Percentiles rank a stretch among this genome's conserved stretches.
Conservation (phyloP, 2,888 invertebrate genomes). For the Pristionchus maxplancki region DNA sequence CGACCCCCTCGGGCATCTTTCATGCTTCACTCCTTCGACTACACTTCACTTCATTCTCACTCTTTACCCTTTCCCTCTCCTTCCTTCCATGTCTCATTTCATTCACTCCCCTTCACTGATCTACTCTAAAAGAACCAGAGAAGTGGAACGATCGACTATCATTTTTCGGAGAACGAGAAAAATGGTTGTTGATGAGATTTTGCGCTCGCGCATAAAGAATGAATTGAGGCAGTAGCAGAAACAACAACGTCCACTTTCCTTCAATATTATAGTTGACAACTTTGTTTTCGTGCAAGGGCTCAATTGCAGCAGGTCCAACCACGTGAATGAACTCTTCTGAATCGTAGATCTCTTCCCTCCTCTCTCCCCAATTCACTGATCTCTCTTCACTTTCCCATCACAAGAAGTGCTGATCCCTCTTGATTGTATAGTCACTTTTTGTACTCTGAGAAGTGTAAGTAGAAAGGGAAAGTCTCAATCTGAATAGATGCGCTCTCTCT, state of each 20-base stretch:
- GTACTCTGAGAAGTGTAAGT: slow-evolving; percentile 43
- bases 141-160: slow-evolving; percentile 17
- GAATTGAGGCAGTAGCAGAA: not conserved
- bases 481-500: not conserved
- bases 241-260: slow-evolving; percentile 3
- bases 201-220: not conserved
- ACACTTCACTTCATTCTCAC: slow-evolving; percentile 31
- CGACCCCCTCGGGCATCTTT: slow-evolving; percentile 30
- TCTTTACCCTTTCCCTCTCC: slow-evolving; percentile 30
- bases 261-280: slow-evolving; percentile 28
- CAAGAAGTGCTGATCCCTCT: slow-evolving; percentile 41
- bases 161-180: slow-evolving; percentile 4
- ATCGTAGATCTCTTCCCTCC: not conserved
- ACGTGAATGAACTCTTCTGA: not conserved
- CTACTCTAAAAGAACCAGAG: too few relatives aligned
- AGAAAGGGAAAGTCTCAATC: slow-evolving; percentile 38
- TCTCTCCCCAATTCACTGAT: not conserved
- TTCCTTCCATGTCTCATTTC: slow-evolving; percentile 30
- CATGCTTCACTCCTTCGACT: slow-evolving; percentile 40
- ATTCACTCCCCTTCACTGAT: slow-evolving; percentile 10
- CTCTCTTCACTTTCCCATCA: slow-evolving; percentile 4
- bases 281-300: not conserved
- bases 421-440: slow-evolving; percentile 41
- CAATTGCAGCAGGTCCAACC: not conserved
- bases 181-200: not conserved